Evolutionary conservation across 1,140 invertebrate species (phyloP), one percentile per base, ranked within the genome.

Genomic region (Dufourea novaeangliae): DNA sequence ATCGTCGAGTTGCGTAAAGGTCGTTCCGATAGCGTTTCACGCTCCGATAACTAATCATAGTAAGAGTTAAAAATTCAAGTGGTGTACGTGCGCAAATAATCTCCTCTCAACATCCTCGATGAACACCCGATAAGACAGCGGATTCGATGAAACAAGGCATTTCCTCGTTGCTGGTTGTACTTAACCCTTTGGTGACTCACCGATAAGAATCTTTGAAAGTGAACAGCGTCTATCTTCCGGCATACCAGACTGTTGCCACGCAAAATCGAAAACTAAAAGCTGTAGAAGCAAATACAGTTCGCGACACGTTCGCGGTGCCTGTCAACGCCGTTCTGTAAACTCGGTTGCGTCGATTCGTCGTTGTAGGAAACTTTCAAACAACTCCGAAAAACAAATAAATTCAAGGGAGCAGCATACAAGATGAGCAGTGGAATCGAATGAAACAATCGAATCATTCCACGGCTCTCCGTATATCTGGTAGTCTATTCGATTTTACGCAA

Each of bases 401-500:
- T 34, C 14, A 29, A 37, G 39, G 50, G 11, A 17, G n/a, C n/a
- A n/a, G n/a, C n/a, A n/a, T n/a, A n/a, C n/a, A n/a, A n/a, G n/a
- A 17, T 17, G 20, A 50, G n/a, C n/a, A n/a, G n/a, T 50, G 20
- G 46, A n/a, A n/a, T 50, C 46, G 4, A 17, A 22, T 50, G 20
- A n/a, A 50, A 50, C n/a, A 50, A 50, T 56, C 75, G 59, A 44
- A 32, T 61, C 32, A 32, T 50, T 69, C n/a, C 64, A 32, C 54
- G 72, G 17, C 27, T 44, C 29, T 44, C 27, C 64, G 73, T 68
- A 25, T 76, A 63, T 78, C 71, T 54, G 64, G 46, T 73, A 70
- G 72, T 75, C 76, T 84, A 81, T 78, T 79, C 63, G 82, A 61
- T 50, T 79, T 84, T 79, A 69, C 82, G 79, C 82, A 77, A 84